Evolutionary conservation across 92 coral and sea anemone genomes (phyloP).

Genomic region (Porites evermanni): DNA sequence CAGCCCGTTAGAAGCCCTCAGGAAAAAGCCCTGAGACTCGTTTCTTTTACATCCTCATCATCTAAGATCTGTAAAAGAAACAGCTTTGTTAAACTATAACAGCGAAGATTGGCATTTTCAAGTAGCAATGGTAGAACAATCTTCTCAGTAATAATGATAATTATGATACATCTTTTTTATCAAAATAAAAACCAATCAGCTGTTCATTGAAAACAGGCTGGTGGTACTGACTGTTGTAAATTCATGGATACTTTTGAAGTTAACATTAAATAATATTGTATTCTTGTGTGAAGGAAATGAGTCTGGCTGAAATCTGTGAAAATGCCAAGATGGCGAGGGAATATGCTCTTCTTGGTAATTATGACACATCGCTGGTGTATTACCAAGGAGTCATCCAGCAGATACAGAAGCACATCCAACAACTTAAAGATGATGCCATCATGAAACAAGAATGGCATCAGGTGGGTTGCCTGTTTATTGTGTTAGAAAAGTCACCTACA

Average conservation of each 20-base stretch:
- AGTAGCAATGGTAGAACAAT: too few relatives aligned
- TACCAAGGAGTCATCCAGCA: conserved; percentile 97
- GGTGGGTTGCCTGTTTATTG: conserved; percentile 41
- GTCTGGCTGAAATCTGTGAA: conserved; percentile 86
- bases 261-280: not conserved
- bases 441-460: conserved; percentile 97
- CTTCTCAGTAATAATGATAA: too few relatives aligned
- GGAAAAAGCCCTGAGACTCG: too few relatives aligned
- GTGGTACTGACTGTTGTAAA: too few relatives aligned
- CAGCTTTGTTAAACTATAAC: too few relatives aligned
- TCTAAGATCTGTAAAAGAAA: too few relatives aligned
- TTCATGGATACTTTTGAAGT: not conserved
- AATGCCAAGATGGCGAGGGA: conserved; percentile 99
- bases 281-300: conserved; percentile 10
- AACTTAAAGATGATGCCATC: conserved; percentile 86
- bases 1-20: too few relatives aligned
- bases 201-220: too few relatives aligned
- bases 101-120: too few relatives aligned
- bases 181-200: too few relatives aligned
- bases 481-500: not conserved
- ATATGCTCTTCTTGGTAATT: conserved; percentile 96
- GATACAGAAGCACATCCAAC: conserved; percentile 83
- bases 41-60: too few relatives aligned
- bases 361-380: conserved; percentile 95
- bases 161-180: too few relatives aligned